Conservation (phyloP, 2,888 invertebrate species). For the Sipunculus nudus region DNA sequence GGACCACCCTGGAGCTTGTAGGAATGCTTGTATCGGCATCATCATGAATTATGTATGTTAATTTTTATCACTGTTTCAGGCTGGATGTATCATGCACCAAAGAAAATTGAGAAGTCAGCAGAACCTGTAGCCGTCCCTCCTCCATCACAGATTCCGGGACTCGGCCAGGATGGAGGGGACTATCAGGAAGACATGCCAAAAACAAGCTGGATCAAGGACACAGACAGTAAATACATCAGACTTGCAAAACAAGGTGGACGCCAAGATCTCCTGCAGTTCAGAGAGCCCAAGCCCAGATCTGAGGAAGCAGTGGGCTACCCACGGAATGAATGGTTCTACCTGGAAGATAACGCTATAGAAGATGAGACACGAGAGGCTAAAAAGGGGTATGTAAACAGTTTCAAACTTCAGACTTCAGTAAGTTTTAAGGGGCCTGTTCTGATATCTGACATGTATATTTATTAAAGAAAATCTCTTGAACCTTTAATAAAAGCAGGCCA, state of each 20-base stretch:
- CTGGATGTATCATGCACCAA: conserved; percentile 64
- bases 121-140: conserved; percentile 51
- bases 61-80: no score
- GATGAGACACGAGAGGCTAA: conserved; percentile 32
- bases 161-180: conserved; percentile 40
- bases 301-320: conserved; percentile 50
- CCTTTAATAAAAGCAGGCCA: no score
- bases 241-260: conserved; percentile 63
- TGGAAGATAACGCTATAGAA: conserved; percentile 57
- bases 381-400: background rate
- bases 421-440: background rate
- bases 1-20: no score
- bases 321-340: conserved; percentile 61
- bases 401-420: background rate
- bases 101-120: conserved; percentile 32
- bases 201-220: conserved; percentile 41
- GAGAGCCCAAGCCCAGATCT: conserved; percentile 38
- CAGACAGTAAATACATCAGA: conserved; percentile 60
- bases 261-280: conserved; percentile 55
- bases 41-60: no score
- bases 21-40: no score
- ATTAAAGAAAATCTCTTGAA: background rate
- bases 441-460: background rate
- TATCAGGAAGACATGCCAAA: conserved; percentile 7
- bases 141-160: conserved; percentile 61